These are phyloP conservation scores for Cyclina sinensis DNA, from an alignment of 1,140 invertebrate genomes.

Conservation along the genomic window DNA sequence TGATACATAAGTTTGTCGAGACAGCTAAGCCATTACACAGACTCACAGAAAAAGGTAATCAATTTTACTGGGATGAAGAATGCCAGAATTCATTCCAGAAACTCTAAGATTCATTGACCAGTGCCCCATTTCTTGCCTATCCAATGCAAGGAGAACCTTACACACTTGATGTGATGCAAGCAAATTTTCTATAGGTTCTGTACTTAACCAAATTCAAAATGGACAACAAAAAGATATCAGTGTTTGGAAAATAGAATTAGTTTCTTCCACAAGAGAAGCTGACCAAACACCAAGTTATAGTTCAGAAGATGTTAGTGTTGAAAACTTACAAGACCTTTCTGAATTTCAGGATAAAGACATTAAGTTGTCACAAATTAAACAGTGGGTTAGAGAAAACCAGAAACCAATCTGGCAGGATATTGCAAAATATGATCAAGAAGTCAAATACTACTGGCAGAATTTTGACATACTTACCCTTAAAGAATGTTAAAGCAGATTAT, in stretches of 20 bases:
- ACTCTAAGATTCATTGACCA: constrained; percentile 6
- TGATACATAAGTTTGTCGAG: constrained; percentile 12
- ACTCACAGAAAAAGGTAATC: neutral
- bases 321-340: no score
- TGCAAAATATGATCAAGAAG: neutral
- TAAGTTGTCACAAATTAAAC: no score
- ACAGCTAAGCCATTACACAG: constrained; percentile 36
- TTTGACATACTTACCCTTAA: constrained; percentile 52
- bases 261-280: no score
- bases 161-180: constrained; percentile 17
- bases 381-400: neutral
- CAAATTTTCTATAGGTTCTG: neutral
- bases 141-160: neutral
- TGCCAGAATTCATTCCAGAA: neutral
- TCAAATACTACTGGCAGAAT: constrained; percentile 43
- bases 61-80: constrained; percentile 10
- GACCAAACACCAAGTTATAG: no score
- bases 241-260: neutral
- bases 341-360: no score
- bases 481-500: neutral
- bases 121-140: constrained; percentile 9
- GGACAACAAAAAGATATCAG: neutral
- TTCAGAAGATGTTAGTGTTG: no score
- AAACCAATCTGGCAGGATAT: constrained; percentile 33
- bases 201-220: neutral